phyloP scores from a whole-genome alignment of 2,888 invertebrate species.

The Acronicta psi region DNA sequence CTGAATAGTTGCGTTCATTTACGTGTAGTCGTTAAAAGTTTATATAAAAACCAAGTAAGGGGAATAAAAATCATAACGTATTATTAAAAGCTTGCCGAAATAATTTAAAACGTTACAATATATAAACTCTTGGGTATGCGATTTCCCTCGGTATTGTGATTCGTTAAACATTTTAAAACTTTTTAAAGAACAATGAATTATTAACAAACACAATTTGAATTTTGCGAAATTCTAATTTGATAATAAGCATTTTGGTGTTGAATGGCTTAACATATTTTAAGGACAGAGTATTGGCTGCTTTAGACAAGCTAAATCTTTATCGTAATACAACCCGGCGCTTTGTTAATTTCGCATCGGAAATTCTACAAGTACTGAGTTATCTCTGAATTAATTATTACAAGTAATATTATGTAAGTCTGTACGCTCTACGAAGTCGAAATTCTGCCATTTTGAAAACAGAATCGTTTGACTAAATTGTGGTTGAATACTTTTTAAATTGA shows the following conservation, averaged over 20 bases:
- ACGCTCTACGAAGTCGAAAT: too few relatives aligned
- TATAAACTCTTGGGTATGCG: too few relatives aligned
- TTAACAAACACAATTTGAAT: constrained; percentile 7
- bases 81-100: too few relatives aligned
- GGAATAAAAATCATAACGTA: too few relatives aligned
- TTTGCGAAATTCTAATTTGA: constrained; percentile 16
- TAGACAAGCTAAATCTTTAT: constrained; percentile 4
- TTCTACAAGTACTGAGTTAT: not conserved
- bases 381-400: not conserved
- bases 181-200: constrained; percentile 11
- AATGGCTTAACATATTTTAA: constrained; percentile 27
- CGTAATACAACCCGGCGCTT: constrained; percentile 6
- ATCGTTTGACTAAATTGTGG: too few relatives aligned
- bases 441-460: too few relatives aligned
- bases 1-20: constrained; percentile 6
- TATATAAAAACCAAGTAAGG: too few relatives aligned
- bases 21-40: constrained; percentile 7
- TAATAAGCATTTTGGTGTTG: constrained; percentile 29
- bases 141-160: too few relatives aligned
- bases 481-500: too few relatives aligned
- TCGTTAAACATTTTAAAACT: constrained; percentile 15
- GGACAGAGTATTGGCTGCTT: constrained; percentile 1
- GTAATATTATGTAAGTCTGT: too few relatives aligned
- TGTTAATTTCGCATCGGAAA: not conserved
- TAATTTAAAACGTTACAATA: too few relatives aligned